Evolutionary conservation across 2,113 vertebrate species (phyloP).

Genomic region (Piprites chloris): DNA sequence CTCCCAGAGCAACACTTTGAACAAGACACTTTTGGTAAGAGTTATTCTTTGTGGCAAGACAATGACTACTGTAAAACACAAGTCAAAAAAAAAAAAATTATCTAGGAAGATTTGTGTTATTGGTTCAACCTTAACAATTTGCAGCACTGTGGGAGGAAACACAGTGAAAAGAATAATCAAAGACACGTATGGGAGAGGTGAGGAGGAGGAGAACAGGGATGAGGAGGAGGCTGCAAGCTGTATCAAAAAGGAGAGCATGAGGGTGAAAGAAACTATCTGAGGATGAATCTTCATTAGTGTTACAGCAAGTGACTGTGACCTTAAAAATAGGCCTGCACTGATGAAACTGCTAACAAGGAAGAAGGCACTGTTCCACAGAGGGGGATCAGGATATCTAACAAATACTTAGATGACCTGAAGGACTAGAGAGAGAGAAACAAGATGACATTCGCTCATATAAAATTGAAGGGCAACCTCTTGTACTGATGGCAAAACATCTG

Average conservation of each 20-base stretch:
- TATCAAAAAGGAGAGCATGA: background rate
- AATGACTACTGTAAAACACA: background rate
- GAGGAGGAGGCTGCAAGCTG: background rate
- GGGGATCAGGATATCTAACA: background rate
- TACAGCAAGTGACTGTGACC: background rate
- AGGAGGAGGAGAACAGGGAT: background rate
- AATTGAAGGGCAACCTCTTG: background rate
- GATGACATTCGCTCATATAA: constrained; percentile 1
- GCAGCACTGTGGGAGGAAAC: background rate
- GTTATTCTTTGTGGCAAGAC: background rate
- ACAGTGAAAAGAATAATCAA: background rate
- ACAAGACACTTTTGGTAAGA: background rate
- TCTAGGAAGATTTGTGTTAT: background rate
- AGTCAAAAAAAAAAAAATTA: background rate
- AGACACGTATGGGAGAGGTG: background rate
- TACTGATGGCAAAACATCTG: constrained; percentile 43
- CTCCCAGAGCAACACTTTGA: background rate
- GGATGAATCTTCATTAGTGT: background rate
- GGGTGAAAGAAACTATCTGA: background rate
- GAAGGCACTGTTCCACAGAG: background rate
- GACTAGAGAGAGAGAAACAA: constrained; percentile 13
- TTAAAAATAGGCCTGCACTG: background rate
- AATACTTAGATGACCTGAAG: constrained; percentile 3
- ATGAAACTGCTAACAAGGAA: background rate
- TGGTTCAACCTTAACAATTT: background rate